Base-by-base conservation (phyloP, 2,797 vertebrate species). In the Mastacembelus armatus region DNA sequence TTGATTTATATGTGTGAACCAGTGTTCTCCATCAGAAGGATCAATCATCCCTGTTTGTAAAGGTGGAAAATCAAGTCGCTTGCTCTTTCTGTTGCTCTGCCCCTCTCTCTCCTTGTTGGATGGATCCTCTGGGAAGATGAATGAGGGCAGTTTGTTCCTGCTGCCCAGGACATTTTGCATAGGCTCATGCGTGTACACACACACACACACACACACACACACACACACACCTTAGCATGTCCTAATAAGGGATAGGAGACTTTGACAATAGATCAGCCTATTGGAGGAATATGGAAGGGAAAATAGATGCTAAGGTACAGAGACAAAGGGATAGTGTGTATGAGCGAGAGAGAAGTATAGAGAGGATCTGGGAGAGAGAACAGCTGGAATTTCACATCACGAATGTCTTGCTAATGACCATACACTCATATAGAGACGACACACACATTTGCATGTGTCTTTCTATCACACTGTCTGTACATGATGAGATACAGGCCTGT, bases 101-200 rank as follows among this genome's bases (percentile, higher is more conserved):
- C 83, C 77, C 61, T 15, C 36, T 66, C 75, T 56, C 57, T 65
- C 59, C 61, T 72, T 59, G 19, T 78, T 74, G 74, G 73, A 87
- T 79, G 70, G 81, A 50, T 67, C 47, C 74, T 68, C 73, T 64
- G 84, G 70, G 76, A 85, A 86, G 87, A 91, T 84, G 81, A 85
- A 91, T 81, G 83, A 82, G 82, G 78, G 71, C 75, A 77, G 79
- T 77, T 74, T 84, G 85, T 89, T 70, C 84, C 83, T 30, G 48
- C 78, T 83, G 63, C 78, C 67, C 77, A 29, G 66, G 65, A 82
- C 72, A 58, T 74, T 85, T 83, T 85, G 64, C 79, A 80, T 68
- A 74, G 74, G 63, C 44, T 44, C 19, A 18, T 26, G 26, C 59
- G 64, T 30, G 26, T 45, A 50, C 58, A 61, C 56, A 50, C 57